A percentile compares a stretch with the other conserved stretches of the same genome.
Conservation (phyloP, 2,888 invertebrate genomes). For the Lycaena phlaeas region DNA sequence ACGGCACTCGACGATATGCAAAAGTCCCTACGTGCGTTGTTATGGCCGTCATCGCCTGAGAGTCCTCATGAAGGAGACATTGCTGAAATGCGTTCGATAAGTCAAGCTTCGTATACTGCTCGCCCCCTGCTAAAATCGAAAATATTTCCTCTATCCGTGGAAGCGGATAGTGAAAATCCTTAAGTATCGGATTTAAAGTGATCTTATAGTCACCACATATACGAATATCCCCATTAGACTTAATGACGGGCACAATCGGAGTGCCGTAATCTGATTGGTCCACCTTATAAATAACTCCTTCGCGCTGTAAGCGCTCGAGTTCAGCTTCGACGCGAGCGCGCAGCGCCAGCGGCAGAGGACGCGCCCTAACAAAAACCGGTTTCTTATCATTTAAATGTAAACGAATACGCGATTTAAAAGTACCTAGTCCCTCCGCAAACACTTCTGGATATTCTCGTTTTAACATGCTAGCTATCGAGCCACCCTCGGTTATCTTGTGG, state of each 20-base stretch:
- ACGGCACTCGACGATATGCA: background rate
- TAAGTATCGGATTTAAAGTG: constrained; percentile 20
- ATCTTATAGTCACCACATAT: constrained; percentile 24
- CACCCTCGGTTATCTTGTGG: constrained; percentile 2
- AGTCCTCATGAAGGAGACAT: constrained; percentile 15
- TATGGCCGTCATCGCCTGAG: constrained; percentile 21
- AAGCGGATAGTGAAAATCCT: constrained; percentile 19
- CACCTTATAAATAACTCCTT: constrained; percentile 21
- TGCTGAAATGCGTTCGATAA: constrained; percentile 21
- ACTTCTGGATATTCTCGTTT: constrained; percentile 9
- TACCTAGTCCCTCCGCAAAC: constrained; percentile 5
- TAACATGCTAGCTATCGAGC: constrained; percentile 1
- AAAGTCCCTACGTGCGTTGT: constrained; percentile 21
- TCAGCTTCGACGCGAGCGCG: constrained; percentile 21
- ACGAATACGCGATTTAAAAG: constrained; percentile 11
- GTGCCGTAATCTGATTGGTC: constrained; percentile 25
- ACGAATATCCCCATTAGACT: constrained; percentile 17
- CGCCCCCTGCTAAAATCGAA: constrained; percentile 16
- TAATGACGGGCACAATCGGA: constrained; percentile 19
- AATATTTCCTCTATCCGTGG: constrained; percentile 20
- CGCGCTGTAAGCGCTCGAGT: constrained; percentile 21
- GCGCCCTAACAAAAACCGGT: constrained; percentile 17
- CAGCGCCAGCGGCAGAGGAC: constrained; percentile 21
- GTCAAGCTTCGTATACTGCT: constrained; percentile 21
- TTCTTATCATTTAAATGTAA: constrained; percentile 12